Evolutionary conservation across 2,888 invertebrate species (phyloP), one percentile per base, ranked within the genome.

Genomic region (Copidosoma aretas): DNA sequence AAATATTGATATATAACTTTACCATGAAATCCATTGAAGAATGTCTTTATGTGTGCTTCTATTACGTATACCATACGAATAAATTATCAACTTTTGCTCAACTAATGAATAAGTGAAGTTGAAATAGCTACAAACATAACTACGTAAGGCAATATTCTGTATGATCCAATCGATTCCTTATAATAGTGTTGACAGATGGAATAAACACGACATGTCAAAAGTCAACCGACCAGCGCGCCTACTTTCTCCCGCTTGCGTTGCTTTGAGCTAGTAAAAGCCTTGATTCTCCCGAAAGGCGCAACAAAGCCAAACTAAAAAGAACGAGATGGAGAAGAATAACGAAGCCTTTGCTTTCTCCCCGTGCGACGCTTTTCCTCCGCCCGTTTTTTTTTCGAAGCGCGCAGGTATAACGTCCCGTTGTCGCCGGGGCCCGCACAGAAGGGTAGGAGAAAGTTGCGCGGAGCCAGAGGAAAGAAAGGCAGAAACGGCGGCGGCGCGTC

Each of bases 341-440:
- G 73, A 81, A 81, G 78, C 78, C 77, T 81, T 78, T 78, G 77
- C 81, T 82, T 82, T 82, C 81, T 76, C 81, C 74, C 71, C 61
- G 71, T 69, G 70, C 71, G 71, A 71, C 64, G 71, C 68, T 76
- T 67, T 58, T 24, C n/a, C 70, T 73, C 75, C 68, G 67, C 66
- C 63, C 64, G 70, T 73, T 75, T 74, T 65, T 64, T 64, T 17
- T 41, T 43, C 51, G 59, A 39, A n/a, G 60, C 70, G 67, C 73
- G 74, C 71, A 76, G 77, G 77, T 77, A 76, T 76, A 77, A 59
- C 76, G n/a, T n/a, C n/a, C n/a, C n/a, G n/a, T 78, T 78, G 78
- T 71, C 76, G 74, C 74, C 49, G 57, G 54, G 41, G 19, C 22
- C 57, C 22, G 52, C 49, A 63, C 71, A 71, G 67, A 70, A 71